Conservation (phyloP, 30 jellyfish, hydroid and myxozoan genomes). For the Sanderia malayensis region DNA sequence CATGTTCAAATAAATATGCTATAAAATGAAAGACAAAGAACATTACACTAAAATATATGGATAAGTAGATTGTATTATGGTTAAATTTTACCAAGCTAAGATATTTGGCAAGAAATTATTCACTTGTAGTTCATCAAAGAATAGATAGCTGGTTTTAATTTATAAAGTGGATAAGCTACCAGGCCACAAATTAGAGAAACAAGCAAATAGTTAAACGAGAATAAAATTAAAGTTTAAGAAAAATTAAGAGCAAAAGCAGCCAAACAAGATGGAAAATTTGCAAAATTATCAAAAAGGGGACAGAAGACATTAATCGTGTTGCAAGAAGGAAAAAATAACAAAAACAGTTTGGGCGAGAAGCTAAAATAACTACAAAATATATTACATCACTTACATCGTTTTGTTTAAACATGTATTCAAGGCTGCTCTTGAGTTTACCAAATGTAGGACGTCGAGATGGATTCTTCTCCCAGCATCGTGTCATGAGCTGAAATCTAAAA, state of each 20-base stretch:
- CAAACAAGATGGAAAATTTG: not conserved
- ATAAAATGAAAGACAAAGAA: not conserved
- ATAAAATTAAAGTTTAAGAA: too few species aligned
- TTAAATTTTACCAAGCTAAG: not conserved
- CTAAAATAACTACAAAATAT: not conserved
- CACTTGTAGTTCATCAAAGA: too few species aligned
- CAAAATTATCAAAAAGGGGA: not conserved
- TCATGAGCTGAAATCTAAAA: conserved; percentile 22
- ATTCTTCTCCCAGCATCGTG: conserved; percentile 32
- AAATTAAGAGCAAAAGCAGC: too few species aligned
- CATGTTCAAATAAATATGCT: not conserved
- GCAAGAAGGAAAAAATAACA: not conserved
- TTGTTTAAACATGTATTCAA: not conserved
- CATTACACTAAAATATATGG: not conserved
- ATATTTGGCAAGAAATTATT: not conserved
- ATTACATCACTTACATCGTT: conserved; percentile 12
- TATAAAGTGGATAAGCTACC: too few species aligned
- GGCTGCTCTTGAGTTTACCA: not conserved
- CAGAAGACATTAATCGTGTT: not conserved
- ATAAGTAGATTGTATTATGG: not conserved
- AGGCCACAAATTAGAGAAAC: too few species aligned
- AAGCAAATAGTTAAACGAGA: too few species aligned
- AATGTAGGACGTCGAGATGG: conserved; percentile 32
- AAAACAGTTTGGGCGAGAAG: not conserved
- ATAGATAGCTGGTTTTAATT: too few species aligned